Evolutionary conservation across 2,888 invertebrate species (phyloP).

Genomic region (Odontomyia ornata): DNA sequence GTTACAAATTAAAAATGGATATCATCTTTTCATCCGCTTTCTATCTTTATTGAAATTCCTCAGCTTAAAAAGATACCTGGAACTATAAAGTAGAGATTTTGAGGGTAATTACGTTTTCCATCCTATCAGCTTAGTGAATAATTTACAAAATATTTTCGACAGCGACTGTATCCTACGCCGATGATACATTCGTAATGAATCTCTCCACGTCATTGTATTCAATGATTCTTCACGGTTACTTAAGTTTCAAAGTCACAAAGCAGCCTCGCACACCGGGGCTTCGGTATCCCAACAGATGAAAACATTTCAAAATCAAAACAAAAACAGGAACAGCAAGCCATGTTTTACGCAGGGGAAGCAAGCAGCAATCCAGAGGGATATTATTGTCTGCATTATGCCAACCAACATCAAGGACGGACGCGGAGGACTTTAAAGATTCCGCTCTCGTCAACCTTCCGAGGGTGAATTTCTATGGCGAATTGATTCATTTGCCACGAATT

Average conservation of each 20-base stretch:
- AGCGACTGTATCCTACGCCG: background rate
- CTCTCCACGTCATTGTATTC: constrained; percentile 9
- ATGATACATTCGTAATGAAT: background rate
- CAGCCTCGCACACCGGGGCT: constrained; percentile 27
- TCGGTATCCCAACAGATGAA: constrained; percentile 14
- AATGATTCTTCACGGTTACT: constrained; percentile 43
- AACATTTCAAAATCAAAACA: constrained; percentile 37
- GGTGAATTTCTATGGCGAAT: constrained; percentile 20
- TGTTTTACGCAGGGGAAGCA: background rate
- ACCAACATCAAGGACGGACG: background rate
- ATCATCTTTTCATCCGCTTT: too few species aligned
- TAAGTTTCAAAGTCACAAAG: constrained; percentile 40
- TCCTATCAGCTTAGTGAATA: background rate
- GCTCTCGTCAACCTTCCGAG: background rate
- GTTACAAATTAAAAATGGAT: too few species aligned
- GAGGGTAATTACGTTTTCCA: too few species aligned
- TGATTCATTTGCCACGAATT: constrained; percentile 13
- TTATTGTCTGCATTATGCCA: background rate
- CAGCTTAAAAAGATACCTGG: too few species aligned
- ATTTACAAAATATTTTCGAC: background rate
- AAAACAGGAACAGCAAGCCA: constrained; percentile 32
- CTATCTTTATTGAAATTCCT: too few species aligned
- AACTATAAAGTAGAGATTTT: too few species aligned
- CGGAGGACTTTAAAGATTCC: constrained; percentile 3
- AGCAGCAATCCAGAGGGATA: background rate